A percentile compares a stretch with the other conserved stretches of the same genome.
phyloP scores from a whole-genome alignment of 2,888 invertebrate genomes.

The Hirtodrosophila cameraria region DNA sequence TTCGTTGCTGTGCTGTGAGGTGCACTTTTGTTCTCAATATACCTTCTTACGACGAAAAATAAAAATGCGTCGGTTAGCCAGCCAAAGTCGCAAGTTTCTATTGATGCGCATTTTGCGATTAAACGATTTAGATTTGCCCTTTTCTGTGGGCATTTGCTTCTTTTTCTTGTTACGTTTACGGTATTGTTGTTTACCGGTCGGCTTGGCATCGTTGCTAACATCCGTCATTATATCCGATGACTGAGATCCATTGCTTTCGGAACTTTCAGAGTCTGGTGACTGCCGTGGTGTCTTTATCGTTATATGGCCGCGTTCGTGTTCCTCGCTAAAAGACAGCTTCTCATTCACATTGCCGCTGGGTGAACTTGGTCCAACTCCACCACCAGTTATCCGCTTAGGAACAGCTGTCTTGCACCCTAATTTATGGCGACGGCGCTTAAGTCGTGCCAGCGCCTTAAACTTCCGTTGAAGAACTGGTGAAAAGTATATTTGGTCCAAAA shows the following conservation, averaged over 20 bases:
- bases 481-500: constrained; percentile 81
- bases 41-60: constrained; percentile 72
- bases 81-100: constrained; percentile 74
- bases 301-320: constrained; percentile 1
- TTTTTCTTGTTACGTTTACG: constrained; percentile 35
- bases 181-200: constrained; percentile 11
- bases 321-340: not conserved
- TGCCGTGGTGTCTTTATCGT: not conserved
- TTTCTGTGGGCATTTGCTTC: constrained; percentile 51
- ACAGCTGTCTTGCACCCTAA: constrained; percentile 24
- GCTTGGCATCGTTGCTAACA: constrained; percentile 2
- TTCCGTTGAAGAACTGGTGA: constrained; percentile 75
- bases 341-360: not conserved
- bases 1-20: not conserved
- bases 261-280: constrained; percentile 15
- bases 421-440: constrained; percentile 59
- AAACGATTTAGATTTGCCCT: constrained; percentile 11
- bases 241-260: constrained; percentile 24
- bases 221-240: constrained; percentile 23
- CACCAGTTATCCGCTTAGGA: constrained; percentile 37
- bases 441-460: constrained; percentile 58
- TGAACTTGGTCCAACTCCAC: constrained; percentile 13
- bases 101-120: constrained; percentile 50
- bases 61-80: constrained; percentile 72
- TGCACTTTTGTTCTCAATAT: constrained; percentile 8